A percentile compares a stretch with the other conserved stretches of the same genome.
Evolutionary conservation across 2,888 invertebrate species (phyloP).

Genomic region (Pyrrhia umbra): DNA sequence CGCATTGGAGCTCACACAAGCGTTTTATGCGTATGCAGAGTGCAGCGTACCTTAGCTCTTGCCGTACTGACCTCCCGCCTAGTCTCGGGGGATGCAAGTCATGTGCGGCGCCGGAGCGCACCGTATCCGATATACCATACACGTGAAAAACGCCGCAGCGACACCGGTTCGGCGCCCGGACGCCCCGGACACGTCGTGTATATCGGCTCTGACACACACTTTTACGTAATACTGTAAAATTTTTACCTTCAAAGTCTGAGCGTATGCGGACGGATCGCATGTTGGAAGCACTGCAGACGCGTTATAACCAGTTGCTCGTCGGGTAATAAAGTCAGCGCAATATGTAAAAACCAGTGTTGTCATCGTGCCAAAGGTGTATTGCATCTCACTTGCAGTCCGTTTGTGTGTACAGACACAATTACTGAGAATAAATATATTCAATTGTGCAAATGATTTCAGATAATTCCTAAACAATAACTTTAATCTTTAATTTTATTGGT

Average conservation of each 20-base stretch:
- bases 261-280: background rate
- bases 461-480: background rate
- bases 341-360: background rate
- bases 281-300: background rate
- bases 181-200: too few species aligned
- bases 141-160: too few species aligned
- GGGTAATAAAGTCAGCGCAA: background rate
- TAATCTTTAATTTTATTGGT: background rate
- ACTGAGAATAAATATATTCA: background rate
- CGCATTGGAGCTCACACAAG: too few species aligned
- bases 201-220: slow-evolving; percentile 23
- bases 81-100: too few species aligned
- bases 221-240: slow-evolving; percentile 10
- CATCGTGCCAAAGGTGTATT: background rate
- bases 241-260: background rate
- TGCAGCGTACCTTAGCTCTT: too few species aligned
- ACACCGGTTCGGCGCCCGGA: too few species aligned
- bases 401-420: too few species aligned
- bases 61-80: too few species aligned
- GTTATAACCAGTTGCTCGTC: background rate
- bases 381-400: too few species aligned
- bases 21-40: too few species aligned
- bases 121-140: too few species aligned
- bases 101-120: too few species aligned
- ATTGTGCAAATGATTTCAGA: background rate